Percentiles rank a stretch among this genome's conserved stretches.
phyloP scores from a whole-genome alignment of 2,113 vertebrate genomes.

The Gymnogyps californianus region DNA sequence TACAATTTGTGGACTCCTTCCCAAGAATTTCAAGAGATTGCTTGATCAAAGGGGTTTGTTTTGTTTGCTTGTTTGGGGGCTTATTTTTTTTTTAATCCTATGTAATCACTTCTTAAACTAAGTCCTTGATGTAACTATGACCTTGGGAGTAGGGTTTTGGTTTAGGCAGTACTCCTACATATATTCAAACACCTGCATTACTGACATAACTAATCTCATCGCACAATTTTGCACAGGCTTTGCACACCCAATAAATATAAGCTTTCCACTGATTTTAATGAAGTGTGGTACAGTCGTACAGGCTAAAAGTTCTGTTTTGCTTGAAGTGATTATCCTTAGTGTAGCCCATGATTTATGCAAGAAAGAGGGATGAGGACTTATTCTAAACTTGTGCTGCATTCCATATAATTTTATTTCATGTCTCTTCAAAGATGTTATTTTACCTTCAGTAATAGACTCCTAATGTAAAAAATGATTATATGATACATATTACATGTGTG shows the following conservation, averaged over 20 bases:
- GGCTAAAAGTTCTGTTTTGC: background rate
- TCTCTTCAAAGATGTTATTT: background rate
- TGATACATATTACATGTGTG: background rate
- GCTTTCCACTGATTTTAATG: background rate
- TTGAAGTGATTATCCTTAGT: background rate
- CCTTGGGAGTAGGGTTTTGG: background rate
- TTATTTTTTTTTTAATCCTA: background rate
- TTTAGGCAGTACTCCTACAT: background rate
- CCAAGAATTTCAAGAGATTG: background rate
- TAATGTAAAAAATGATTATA: background rate
- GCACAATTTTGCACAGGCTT: background rate
- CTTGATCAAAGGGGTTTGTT: background rate
- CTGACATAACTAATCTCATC: background rate
- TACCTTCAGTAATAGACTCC: background rate
- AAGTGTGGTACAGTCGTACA: background rate
- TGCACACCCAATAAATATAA: background rate
- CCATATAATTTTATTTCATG: background rate
- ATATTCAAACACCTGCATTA: background rate
- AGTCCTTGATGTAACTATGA: background rate
- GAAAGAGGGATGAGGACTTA: background rate
- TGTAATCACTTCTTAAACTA: background rate
- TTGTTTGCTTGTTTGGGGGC: background rate
- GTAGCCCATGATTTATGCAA: background rate
- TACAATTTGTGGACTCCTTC: background rate
- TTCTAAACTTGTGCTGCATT: background rate